phyloP scores from a whole-genome alignment of 92 coral and sea anemone genomes.

The Heteractis magnifica region DNA sequence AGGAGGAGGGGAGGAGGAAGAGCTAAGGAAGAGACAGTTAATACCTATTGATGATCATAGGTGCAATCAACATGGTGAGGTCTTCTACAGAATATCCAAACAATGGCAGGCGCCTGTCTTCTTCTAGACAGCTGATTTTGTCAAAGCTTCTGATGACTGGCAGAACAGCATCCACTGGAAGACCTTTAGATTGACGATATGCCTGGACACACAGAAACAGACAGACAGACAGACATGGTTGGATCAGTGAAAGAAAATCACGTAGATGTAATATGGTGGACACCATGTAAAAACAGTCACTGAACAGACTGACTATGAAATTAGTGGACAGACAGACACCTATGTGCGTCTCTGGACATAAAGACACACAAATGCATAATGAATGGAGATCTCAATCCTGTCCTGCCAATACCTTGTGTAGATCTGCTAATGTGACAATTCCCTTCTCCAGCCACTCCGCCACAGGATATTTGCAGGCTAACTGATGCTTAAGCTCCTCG shows the following conservation, averaged over 20 bases:
- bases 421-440: slow-evolving; percentile 65
- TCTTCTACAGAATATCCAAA: slow-evolving; percentile 93
- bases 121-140: slow-evolving; percentile 59
- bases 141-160: slow-evolving; percentile 53
- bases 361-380: background rate
- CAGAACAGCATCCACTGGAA: slow-evolving; percentile 37
- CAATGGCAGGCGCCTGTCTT: slow-evolving; percentile 77
- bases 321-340: background rate
- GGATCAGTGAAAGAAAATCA: no score
- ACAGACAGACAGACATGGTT: background rate
- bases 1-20: background rate
- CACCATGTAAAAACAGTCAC: no score
- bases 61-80: slow-evolving; percentile 81
- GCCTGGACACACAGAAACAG: slow-evolving; percentile 13
- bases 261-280: no score
- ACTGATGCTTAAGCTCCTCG: slow-evolving; percentile 75
- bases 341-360: background rate
- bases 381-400: background rate
- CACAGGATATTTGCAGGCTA: slow-evolving; percentile 75
- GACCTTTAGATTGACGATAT: slow-evolving; percentile 52
- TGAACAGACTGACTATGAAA: no score
- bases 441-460: slow-evolving; percentile 65
- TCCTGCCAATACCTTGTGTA: slow-evolving; percentile 47
- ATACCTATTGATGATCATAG: slow-evolving; percentile 90
- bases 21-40: background rate